Evolutionary conservation across 2,888 invertebrate species (phyloP).

Genomic region (Drosophila colorata): DNA sequence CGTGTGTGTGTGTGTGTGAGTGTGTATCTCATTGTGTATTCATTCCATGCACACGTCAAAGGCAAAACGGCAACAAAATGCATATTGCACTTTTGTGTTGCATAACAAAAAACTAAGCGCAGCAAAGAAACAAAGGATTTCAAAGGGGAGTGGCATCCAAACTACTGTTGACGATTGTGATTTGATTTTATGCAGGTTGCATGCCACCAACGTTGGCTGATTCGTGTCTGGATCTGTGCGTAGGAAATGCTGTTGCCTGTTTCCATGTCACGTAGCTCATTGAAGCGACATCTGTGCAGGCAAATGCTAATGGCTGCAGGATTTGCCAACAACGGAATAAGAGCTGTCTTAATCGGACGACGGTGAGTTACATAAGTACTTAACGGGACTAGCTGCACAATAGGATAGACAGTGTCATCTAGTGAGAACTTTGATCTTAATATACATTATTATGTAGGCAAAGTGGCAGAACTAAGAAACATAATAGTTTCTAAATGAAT

Average conservation of each 20-base stretch:
- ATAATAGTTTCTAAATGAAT: too few species aligned
- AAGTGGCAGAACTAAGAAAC: too few species aligned
- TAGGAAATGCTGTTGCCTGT: conserved; percentile 30
- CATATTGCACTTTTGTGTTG: conserved; percentile 64
- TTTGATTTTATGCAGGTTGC: conserved; percentile 54
- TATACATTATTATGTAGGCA: too few species aligned
- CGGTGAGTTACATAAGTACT: too few species aligned
- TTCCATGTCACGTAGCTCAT: conserved; percentile 65
- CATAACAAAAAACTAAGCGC: conserved; percentile 45
- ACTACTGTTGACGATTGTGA: conserved; percentile 54
- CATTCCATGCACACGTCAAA: conserved; percentile 63
- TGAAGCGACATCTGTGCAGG: conserved; percentile 53
- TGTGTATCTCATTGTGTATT: conserved; percentile 68
- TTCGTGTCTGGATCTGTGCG: background rate
- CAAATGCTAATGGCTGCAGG: conserved; percentile 53
- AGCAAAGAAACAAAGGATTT: conserved; percentile 2
- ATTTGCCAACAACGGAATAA: conserved; percentile 42
- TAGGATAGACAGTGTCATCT: too few species aligned
- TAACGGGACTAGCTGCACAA: background rate
- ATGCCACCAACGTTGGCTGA: conserved; percentile 3
- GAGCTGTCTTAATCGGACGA: conserved; percentile 53
- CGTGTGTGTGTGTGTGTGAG: conserved; percentile 19
- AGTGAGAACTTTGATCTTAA: too few species aligned
- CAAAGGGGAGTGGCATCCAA: background rate
- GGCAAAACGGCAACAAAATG: conserved; percentile 54